A percentile compares a stretch with the other conserved stretches of the same genome.
These are phyloP conservation scores for Brachionus koreanus DNA, from an alignment of 1,140 invertebrate species.

Conservation along the genomic window DNA sequence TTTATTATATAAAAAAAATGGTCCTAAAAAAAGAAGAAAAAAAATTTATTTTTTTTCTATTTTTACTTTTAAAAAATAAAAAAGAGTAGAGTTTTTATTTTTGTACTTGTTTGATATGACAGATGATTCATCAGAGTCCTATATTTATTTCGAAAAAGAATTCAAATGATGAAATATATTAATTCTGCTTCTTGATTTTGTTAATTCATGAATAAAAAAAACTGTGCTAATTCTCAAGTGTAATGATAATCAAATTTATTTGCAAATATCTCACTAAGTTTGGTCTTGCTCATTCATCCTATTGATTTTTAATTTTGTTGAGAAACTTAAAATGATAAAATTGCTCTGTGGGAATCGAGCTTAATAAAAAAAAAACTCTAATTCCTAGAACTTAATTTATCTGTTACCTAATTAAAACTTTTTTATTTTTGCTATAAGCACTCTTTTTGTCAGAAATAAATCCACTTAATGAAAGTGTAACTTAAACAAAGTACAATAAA, in stretches of 20 bases:
- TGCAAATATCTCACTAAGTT: background rate
- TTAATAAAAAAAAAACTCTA: background rate
- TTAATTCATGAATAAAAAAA: background rate
- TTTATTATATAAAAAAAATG: too few species aligned
- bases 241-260: background rate
- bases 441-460: background rate
- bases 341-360: background rate
- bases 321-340: background rate
- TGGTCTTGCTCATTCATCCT: background rate
- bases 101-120: background rate
- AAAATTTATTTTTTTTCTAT: background rate
- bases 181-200: background rate
- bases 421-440: background rate
- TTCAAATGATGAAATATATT: background rate
- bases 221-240: background rate
- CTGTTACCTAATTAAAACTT: background rate
- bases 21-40: too few species aligned
- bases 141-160: background rate
- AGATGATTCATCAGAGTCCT: background rate
- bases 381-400: background rate
- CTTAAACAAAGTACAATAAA: background rate
- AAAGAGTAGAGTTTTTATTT: background rate
- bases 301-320: background rate
- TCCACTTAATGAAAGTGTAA: conserved; percentile 13
- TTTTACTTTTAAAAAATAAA: background rate